phyloP scores from a whole-genome alignment of 2,888 invertebrate genomes.

The Coelinius sp. region DNA sequence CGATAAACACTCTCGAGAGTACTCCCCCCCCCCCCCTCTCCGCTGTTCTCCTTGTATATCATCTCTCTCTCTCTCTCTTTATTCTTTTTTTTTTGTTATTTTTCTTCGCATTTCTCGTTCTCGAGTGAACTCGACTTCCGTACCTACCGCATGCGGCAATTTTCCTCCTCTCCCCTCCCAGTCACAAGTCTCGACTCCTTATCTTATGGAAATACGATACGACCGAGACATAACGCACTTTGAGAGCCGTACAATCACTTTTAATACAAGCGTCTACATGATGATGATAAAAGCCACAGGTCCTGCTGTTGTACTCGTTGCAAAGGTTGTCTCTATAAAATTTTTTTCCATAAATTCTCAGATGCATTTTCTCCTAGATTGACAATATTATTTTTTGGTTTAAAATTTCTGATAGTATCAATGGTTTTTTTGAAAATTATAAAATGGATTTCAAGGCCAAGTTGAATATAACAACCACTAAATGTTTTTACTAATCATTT shows the following conservation, averaged over 20 bases:
- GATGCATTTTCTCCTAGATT: not conserved
- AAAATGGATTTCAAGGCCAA: not conserved
- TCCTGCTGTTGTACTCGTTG: not conserved
- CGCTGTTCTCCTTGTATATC: slow-evolving; percentile 43
- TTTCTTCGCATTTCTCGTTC: slow-evolving; percentile 15
- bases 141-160: slow-evolving; percentile 37
- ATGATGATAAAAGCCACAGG: slow-evolving; percentile 8
- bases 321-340: not conserved
- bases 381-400: not conserved
- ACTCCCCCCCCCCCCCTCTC: slow-evolving; percentile 28
- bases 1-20: slow-evolving; percentile 15
- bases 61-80: slow-evolving; percentile 33
- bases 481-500: not conserved
- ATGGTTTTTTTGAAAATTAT: not conserved
- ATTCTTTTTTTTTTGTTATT: not conserved
- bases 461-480: not conserved
- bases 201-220: slow-evolving; percentile 24
- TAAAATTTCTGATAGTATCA: too few species aligned
- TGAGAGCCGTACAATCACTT: slow-evolving; percentile 29
- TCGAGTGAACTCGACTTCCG: slow-evolving; percentile 36
- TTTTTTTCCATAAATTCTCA: not conserved
- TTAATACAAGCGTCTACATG: slow-evolving; percentile 30
- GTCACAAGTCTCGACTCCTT: slow-evolving; percentile 15
- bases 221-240: slow-evolving; percentile 30
- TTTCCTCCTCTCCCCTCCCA: slow-evolving; percentile 24